phyloP scores from a whole-genome alignment of 2,888 invertebrate genomes.

The Dryomyza anilis region DNA sequence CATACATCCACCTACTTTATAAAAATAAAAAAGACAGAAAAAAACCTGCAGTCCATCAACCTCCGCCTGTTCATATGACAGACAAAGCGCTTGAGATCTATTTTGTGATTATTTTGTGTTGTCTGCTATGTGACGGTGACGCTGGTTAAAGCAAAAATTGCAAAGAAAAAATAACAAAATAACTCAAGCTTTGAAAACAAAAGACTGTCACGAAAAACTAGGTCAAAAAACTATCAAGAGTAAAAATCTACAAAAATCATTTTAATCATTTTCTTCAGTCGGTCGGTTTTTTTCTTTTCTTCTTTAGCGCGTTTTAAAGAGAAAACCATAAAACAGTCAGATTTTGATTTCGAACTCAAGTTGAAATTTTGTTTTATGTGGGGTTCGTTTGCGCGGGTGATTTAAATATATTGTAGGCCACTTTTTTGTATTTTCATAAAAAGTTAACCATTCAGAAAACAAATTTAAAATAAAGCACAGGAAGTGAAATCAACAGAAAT shows the following conservation, averaged over 20 bases:
- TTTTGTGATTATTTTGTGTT: constrained; percentile 3
- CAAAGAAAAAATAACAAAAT: not conserved
- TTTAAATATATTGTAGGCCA: constrained; percentile 18
- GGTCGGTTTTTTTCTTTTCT: no score
- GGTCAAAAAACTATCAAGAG: constrained; percentile 27
- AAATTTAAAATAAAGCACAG: constrained; percentile 23
- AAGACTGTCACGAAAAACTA: constrained; percentile 20
- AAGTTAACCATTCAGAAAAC: not conserved
- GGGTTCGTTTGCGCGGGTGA: constrained; percentile 11
- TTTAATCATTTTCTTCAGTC: constrained; percentile 5
- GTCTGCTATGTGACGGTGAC: constrained; percentile 7
- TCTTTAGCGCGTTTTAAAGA: not conserved
- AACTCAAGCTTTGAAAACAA: no score
- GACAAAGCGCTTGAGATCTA: not conserved
- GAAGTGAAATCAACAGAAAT: constrained; percentile 29
- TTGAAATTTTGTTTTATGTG: not conserved
- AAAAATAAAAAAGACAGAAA: no score
- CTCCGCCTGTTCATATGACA: constrained; percentile 7
- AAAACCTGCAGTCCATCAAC: constrained; percentile 27
- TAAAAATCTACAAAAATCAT: constrained; percentile 20
- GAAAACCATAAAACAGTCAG: constrained; percentile 1
- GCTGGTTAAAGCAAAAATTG: not conserved
- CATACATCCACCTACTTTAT: not conserved
- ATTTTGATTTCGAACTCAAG: not conserved
- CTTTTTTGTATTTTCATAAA: not conserved